Base-by-base conservation (phyloP, 2,113 vertebrate genomes). In the Marcusenius ussheri region DNA sequence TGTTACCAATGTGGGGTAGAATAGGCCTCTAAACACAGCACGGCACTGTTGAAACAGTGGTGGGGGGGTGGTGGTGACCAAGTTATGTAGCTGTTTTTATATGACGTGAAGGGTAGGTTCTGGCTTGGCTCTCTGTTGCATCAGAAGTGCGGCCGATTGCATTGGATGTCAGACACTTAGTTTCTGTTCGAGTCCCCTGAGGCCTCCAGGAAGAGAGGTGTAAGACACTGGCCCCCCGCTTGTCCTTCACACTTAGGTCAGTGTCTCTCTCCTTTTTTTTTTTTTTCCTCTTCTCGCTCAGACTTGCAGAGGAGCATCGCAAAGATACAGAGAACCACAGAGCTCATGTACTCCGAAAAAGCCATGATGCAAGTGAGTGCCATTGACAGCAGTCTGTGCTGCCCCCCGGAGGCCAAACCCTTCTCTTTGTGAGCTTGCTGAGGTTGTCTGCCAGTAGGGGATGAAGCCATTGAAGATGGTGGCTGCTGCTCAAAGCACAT, bases 341-440 rank as follows among this genome's bases (percentile, higher is more conserved):
- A 99, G 21, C 92, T 99, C 70, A 99, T 99, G 98, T 99, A 99
- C 93, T 97, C 98, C 10, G 98, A 99, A 95, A 99, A 99, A 96
- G 95, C 97, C 89, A 99, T 99, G 98, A 96, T 98, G 93, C 98
- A 99, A 94, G 98, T 99, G 94, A 96, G 96, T 96, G 93, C 27
- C 70, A 21, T 21, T 39, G 15, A 24, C 13, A 6, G 15, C 42
- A 50, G 10, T 27, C 46, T 74, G 21, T 42, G 51, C 15, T 3
- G 83, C 31, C 35, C 45, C 6, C 83, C 0, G 0, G 3, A 84
- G 45, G 45, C 83, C 83, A 21, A 47, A n/a, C 42, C 19, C 24
- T 46, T 8, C 24, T 45, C 45, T 21, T 31, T 31, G 62, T 80
- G 31, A 42, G 3, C 27, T 74, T 15, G 31, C 66, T 15, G 66